Conservation (phyloP, 2,797 vertebrate species). For the Centropyge bicolor region DNA sequence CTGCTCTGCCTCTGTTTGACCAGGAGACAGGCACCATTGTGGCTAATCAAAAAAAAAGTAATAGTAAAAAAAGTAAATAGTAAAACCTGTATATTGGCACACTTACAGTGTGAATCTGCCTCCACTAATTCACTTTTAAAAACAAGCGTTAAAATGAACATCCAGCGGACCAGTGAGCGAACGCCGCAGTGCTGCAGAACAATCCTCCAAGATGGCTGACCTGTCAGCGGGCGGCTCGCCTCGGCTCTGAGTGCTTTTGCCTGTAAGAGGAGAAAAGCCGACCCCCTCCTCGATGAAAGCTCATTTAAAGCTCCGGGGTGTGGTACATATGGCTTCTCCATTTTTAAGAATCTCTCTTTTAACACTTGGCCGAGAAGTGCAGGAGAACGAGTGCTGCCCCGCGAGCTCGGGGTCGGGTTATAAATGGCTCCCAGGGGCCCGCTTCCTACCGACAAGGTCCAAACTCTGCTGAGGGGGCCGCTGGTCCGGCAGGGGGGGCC, state of each 20-base stretch:
- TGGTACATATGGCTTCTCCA: conserved; percentile 60
- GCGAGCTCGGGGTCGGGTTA: conserved; percentile 60
- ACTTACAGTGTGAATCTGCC: not conserved
- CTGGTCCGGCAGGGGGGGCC: conserved; percentile 2
- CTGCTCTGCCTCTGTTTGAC: not conserved
- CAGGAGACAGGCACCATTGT: not conserved
- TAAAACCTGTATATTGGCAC: not conserved
- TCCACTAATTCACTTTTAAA: not conserved
- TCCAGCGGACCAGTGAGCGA: conserved; percentile 10
- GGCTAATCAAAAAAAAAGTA: not conserved
- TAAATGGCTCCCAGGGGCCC: conserved; percentile 79
- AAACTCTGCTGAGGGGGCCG: conserved; percentile 52
- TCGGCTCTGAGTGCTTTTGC: conserved; percentile 65
- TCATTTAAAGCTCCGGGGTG: conserved; percentile 67
- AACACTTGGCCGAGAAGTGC: conserved; percentile 82
- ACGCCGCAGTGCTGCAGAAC: conserved; percentile 42
- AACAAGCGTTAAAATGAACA: not conserved
- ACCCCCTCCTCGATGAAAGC: conserved; percentile 74
- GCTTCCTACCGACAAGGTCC: conserved; percentile 73
- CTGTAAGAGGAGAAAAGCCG: conserved; percentile 71
- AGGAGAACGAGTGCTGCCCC: conserved; percentile 68
- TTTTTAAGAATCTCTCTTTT: conserved; percentile 83
- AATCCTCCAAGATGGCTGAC: conserved; percentile 61
- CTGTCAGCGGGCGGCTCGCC: conserved; percentile 71
- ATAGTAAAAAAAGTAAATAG: not conserved